Evolutionary conservation across 2,797 vertebrate genomes (phyloP), one percentile per base, ranked within the genome.

Genomic region (Phylloscopus collybita): DNA sequence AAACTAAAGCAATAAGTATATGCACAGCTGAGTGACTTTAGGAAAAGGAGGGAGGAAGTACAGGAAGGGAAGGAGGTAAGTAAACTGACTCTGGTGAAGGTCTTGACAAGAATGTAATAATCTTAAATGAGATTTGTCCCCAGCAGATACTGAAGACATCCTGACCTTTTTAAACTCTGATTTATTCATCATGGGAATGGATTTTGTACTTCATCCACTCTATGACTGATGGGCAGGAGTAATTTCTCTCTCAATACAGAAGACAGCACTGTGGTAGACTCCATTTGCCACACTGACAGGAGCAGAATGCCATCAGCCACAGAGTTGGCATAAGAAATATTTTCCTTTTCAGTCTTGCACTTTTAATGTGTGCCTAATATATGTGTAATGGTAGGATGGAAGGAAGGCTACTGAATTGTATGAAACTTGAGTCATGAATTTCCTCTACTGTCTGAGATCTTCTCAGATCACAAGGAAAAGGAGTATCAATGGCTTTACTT

Each of bases 231-330:
- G 62, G 81, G 82, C 88, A 95, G 64, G 86, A 96, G 93, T 96
- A 96, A 94, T 96, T 97, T 96, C 72, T 96, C 44, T 92, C 93
- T 92, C 81, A 86, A 13, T 92, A 89, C 70, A 94, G 91, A 80
- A 83, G 91, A 94, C 49, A 90, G 72, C 1, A 0, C 73, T 80
- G n/a, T 93, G 78, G 90, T 94, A 92, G 88, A 96, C 94, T 96
- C 91, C 78, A 92, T 97, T 97, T 95, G 91, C 95, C 79, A 90
- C 67, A 53, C 32, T 96, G 95, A 93, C 93, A 95, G 83, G 89
- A 96, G 80, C 76, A 92, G 67, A 87, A 89, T 61, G 72, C 92
- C 84, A 74, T 96, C 88, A 94, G 70, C 87, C 78, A 79, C 59
- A 50, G 70, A 80, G 69, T 47, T 91, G 90, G 69, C 50, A 83